Evolutionary conservation across 2,888 invertebrate species (phyloP).

Genomic region (Minunthozetes semirufus): DNA sequence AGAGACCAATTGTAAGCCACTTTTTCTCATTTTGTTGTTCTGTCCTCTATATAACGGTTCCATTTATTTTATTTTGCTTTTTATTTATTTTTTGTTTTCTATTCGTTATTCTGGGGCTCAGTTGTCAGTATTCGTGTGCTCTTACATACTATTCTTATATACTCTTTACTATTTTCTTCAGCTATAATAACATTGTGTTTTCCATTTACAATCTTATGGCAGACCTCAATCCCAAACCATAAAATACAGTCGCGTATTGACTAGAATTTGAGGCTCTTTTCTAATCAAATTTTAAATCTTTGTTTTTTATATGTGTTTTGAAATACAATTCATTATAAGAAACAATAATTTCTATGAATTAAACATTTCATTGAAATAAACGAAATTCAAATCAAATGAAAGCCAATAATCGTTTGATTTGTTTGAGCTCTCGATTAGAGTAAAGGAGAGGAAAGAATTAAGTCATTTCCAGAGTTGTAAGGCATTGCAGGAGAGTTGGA

Average conservation of each 20-base stretch:
- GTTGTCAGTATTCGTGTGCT: not conserved
- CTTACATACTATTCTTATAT: not conserved
- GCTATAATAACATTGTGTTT: slow-evolving; percentile 31
- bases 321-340: too few relatives aligned
- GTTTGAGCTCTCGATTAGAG: too few relatives aligned
- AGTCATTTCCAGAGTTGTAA: too few relatives aligned
- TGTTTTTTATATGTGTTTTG: too few relatives aligned
- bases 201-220: slow-evolving; percentile 32
- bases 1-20: not conserved
- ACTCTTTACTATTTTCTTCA: not conserved
- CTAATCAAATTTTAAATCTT: too few relatives aligned
- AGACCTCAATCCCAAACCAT: slow-evolving; percentile 30
- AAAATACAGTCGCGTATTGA: slow-evolving; percentile 17
- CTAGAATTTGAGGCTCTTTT: too few relatives aligned
- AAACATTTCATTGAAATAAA: too few relatives aligned
- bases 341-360: too few relatives aligned
- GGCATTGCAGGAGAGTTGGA: too few relatives aligned
- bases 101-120: not conserved
- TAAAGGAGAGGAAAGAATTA: too few relatives aligned
- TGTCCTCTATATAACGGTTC: not conserved
- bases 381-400: too few relatives aligned
- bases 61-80: slow-evolving; percentile 3
- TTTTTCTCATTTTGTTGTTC: not conserved
- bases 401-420: too few relatives aligned
- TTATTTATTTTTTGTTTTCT: slow-evolving; percentile 1